These are phyloP conservation scores for Caenorhabditis sp. DNA, from an alignment of 2,888 invertebrate species.

Conservation along the genomic window DNA sequence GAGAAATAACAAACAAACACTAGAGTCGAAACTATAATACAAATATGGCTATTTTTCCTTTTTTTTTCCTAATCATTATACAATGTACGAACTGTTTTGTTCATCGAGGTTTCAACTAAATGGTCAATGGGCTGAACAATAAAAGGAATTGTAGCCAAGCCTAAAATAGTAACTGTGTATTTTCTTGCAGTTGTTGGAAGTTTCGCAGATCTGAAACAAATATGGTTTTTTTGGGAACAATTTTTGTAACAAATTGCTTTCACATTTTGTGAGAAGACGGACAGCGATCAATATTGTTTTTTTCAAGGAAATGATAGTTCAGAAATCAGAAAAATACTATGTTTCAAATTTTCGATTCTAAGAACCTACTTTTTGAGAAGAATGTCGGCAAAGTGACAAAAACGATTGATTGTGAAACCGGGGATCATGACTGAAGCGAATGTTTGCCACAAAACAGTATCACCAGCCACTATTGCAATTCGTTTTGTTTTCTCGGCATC, in stretches of 20 bases:
- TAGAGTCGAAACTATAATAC: background rate
- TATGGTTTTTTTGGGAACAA: background rate
- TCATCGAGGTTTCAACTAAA: slow-evolving; percentile 75
- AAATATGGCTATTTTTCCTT: background rate
- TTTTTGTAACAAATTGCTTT: too few relatives aligned
- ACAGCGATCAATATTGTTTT: too few relatives aligned
- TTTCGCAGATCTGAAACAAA: slow-evolving; percentile 61
- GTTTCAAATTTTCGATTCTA: background rate
- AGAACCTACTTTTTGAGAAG: slow-evolving; percentile 39
- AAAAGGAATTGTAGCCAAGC: slow-evolving; percentile 85
- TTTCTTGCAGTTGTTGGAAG: slow-evolving; percentile 76
- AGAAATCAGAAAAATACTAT: too few relatives aligned
- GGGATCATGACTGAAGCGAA: slow-evolving; percentile 89
- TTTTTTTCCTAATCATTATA: slow-evolving; percentile 19
- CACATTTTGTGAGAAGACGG: too few relatives aligned
- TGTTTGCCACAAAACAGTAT: slow-evolving; percentile 87
- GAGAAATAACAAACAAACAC: background rate
- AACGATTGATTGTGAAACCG: slow-evolving; percentile 85
- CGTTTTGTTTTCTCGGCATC: slow-evolving; percentile 37
- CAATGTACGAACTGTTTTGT: slow-evolving; percentile 55
- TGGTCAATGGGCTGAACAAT: slow-evolving; percentile 90
- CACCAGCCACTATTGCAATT: slow-evolving; percentile 76
- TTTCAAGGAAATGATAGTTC: too few relatives aligned
- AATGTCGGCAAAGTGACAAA: slow-evolving; percentile 75
- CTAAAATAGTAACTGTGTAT: slow-evolving; percentile 76